Base-by-base conservation (phyloP, 2,113 vertebrate genomes). In the Xenus cinereus region DNA sequence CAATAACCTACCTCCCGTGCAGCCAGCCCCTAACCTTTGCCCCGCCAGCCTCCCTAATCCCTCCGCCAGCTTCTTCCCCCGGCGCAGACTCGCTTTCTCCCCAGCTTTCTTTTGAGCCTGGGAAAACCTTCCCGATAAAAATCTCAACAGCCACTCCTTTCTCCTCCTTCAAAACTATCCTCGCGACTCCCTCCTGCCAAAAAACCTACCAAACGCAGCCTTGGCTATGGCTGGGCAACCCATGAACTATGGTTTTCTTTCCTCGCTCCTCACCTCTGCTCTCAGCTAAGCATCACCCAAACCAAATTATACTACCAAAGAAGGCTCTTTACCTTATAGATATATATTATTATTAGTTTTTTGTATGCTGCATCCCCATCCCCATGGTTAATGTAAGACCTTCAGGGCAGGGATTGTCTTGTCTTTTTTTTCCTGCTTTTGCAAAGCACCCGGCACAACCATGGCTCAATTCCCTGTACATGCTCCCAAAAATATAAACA, bases 81-180 rank as follows among this genome's bases (percentile, higher is more conserved):
- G 27, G 68, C 14, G 1, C 83, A 83, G 37, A 9, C 75, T 90
- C 56, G 5, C 30, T 32, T 75, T 75, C 90, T 87, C 75, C 83
- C 59, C 54, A 39, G 37, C 33, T 77, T 66, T 32, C 89, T 92
- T 75, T 33, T 14, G 63, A 90, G 94, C 62, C 87, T 96, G 93
- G 94, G 93, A 96, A 97, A 95, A 83, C 90, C 90, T 77, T 51
- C 72, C 67, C 0, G 93, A 93, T 94, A 96, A 94, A 94, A 90
- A 96, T 95, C 92, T 94, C 63, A 50, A 1, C 54, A 93, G 90
- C 92, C 92, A 78, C 95, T 92, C 95, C 93, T 95, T 93, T 48
- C 93, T 80, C 90, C 82, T 93, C 77, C 76, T 84, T 57, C 90
- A 35, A 6, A 94, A 63, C 63, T 23, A 37, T 80, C 92, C 78